Evolutionary conservation across 2,113 vertebrate species (phyloP).

Genomic region (Albula glossodonta): DNA sequence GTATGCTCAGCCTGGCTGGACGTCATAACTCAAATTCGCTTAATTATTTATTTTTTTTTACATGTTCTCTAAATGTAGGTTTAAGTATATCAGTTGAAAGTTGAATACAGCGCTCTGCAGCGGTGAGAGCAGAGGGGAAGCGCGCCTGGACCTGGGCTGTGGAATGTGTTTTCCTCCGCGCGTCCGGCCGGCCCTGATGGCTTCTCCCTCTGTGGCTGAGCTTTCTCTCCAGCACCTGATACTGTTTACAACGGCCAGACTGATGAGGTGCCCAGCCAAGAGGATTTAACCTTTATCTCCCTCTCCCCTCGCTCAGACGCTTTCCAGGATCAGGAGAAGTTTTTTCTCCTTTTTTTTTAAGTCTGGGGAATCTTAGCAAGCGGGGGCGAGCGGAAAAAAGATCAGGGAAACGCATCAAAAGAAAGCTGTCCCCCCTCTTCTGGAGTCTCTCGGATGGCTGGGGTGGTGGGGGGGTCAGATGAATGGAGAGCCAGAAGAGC

Average conservation of each 20-base stretch:
- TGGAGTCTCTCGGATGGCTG: not conserved
- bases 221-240: conserved; percentile 18
- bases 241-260: conserved; percentile 11
- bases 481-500: not conserved
- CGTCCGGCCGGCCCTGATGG: not conserved
- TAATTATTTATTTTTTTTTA: not conserved
- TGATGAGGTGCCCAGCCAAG: conserved; percentile 24
- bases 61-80: not conserved
- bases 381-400: conserved; percentile 35
- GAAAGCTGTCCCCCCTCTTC: conserved; percentile 16
- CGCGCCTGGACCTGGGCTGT: conserved; percentile 18
- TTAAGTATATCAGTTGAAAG: no score
- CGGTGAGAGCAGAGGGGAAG: not conserved
- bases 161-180: conserved; percentile 19
- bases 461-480: not conserved
- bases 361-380: conserved; percentile 11
- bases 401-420: conserved; percentile 40
- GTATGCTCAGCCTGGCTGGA: not conserved
- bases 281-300: conserved; percentile 27
- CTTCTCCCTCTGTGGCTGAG: conserved; percentile 21
- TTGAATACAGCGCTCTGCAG: not conserved
- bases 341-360: not conserved
- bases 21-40: not conserved
- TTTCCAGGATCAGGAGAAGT: conserved; percentile 7
- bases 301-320: not conserved